Conservation (phyloP, 2,888 invertebrate genomes). For the Rhogogaster chlorosoma region DNA sequence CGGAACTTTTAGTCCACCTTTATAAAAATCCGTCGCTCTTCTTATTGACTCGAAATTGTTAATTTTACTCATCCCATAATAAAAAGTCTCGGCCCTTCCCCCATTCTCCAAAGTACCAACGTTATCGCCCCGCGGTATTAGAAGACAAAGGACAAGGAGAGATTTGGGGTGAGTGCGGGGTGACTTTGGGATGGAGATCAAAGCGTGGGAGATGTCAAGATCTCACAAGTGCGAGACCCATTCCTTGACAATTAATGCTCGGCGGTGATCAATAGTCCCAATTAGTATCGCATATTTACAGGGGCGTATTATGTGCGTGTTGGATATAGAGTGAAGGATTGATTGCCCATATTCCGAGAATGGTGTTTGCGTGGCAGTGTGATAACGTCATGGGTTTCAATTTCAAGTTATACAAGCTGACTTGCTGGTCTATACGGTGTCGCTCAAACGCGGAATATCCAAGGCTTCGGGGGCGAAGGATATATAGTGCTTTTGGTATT, state of each 20-base stretch:
- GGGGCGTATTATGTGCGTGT: not conserved
- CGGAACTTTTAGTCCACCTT: not conserved
- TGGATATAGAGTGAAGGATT: slow-evolving; percentile 22
- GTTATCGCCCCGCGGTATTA: not conserved
- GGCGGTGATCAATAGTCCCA: not conserved
- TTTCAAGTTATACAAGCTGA: slow-evolving; percentile 28
- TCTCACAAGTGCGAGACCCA: not conserved
- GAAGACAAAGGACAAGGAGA: not conserved
- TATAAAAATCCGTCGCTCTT: not conserved
- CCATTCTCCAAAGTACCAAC: not conserved
- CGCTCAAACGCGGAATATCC: not conserved
- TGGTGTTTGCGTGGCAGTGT: slow-evolving; percentile 26
- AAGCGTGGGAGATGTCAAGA: not conserved
- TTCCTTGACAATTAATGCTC: not conserved
- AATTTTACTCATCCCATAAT: not conserved
- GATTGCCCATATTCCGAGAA: slow-evolving; percentile 15
- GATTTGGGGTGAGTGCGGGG: not conserved
- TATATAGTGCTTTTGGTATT: not conserved
- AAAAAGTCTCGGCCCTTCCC: not conserved
- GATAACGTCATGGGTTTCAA: slow-evolving; percentile 44
- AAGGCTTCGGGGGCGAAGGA: slow-evolving; percentile 4
- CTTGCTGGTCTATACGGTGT: slow-evolving; percentile 5
- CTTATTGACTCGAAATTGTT: slow-evolving; percentile 12
- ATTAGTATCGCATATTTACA: not conserved
- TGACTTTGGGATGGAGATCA: not conserved